These are phyloP conservation scores for Pipistrellus kuhlii DNA, from an alignment of 2,797 vertebrate genomes.

Conservation along the genomic window DNA sequence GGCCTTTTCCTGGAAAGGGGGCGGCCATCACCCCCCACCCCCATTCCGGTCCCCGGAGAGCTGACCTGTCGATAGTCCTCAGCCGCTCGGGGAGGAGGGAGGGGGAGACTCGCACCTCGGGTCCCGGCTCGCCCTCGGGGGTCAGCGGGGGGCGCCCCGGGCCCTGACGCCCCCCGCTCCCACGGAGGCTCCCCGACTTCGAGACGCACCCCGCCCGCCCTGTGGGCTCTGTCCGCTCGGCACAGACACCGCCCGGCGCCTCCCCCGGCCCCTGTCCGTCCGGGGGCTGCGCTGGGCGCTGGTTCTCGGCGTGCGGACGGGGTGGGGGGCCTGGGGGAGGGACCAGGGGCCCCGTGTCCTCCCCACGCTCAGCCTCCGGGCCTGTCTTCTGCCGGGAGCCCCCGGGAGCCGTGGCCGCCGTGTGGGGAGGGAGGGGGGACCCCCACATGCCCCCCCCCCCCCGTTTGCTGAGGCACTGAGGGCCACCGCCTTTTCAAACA, in stretches of 20 bases:
- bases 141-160: neutral
- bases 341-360: too few relatives aligned
- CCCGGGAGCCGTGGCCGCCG: too few relatives aligned
- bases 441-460: too few relatives aligned
- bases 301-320: constrained; percentile 87
- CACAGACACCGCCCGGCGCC: too few relatives aligned
- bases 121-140: neutral
- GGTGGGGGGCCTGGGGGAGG: too few relatives aligned
- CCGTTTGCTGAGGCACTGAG: too few relatives aligned
- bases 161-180: constrained; percentile 74
- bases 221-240: neutral
- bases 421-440: too few relatives aligned
- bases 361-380: too few relatives aligned
- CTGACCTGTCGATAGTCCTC: constrained; percentile 83
- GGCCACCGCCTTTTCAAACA: too few relatives aligned
- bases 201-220: constrained; percentile 64
- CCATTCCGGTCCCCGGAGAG: constrained; percentile 83
- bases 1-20: constrained; percentile 88
- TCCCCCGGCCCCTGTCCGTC: too few relatives aligned
- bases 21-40: constrained; percentile 84
- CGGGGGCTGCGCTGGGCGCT: constrained; percentile 93
- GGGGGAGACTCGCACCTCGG: too few relatives aligned
- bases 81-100: constrained; percentile 35
- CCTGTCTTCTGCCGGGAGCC: too few relatives aligned
- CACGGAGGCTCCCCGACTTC: constrained; percentile 66